Percentiles rank a stretch among this genome's conserved stretches.
phyloP scores from a whole-genome alignment of 2,888 invertebrate species.

The Macaria notata region DNA sequence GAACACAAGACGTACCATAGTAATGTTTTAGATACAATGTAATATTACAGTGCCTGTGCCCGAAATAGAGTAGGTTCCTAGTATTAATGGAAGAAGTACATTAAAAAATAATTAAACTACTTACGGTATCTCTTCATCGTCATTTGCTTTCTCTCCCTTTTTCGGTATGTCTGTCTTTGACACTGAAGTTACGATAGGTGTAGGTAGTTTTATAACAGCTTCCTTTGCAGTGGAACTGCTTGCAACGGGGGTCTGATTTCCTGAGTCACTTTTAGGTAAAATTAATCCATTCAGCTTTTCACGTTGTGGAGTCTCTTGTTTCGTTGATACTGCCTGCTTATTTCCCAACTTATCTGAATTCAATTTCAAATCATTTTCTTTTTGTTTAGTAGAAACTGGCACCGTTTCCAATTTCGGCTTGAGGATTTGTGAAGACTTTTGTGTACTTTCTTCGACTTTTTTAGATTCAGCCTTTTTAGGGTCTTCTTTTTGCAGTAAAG shows the following conservation, averaged over 20 bases:
- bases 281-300: not conserved
- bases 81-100: too few species aligned
- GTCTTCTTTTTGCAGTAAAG: conserved; percentile 8
- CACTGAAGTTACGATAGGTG: conserved; percentile 29
- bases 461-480: conserved; percentile 14
- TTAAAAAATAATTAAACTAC: conserved; percentile 31
- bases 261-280: conserved; percentile 15
- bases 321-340: conserved; percentile 5
- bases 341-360: too few species aligned
- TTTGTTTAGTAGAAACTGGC: not conserved
- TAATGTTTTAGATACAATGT: too few species aligned
- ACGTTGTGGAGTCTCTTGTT: not conserved
- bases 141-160: conserved; percentile 21
- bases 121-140: conserved; percentile 48
- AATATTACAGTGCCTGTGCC: too few species aligned
- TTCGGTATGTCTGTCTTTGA: conserved; percentile 30
- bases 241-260: conserved; percentile 2
- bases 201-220: conserved; percentile 12
- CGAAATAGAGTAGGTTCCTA: too few species aligned
- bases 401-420: not conserved
- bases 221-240: conserved; percentile 16
- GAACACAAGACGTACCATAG: too few species aligned
- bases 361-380: not conserved
- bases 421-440: conserved; percentile 11
- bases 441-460: conserved; percentile 6